Evolutionary conservation across 2,113 vertebrate species (phyloP).

Genomic region (Australoheros scitulus): DNA sequence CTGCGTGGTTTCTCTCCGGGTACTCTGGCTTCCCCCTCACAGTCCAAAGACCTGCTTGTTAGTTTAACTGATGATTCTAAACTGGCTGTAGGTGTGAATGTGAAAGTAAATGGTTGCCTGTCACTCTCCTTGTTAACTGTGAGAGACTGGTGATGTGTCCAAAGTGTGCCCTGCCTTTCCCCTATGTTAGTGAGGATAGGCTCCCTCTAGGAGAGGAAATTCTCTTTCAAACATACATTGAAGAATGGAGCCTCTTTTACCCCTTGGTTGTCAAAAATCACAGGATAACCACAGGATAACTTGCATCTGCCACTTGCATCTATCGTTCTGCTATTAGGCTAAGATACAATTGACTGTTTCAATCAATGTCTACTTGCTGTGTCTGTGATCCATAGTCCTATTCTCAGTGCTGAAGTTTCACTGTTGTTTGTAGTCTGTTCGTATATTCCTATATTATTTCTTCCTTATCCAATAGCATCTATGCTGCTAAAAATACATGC

Average conservation of each 20-base stretch:
- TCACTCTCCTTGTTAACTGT: background rate
- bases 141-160: background rate
- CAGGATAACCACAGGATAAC: background rate
- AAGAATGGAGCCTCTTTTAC: background rate
- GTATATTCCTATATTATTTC: background rate
- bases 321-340: background rate
- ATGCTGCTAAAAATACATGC: background rate
- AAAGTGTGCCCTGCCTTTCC: background rate
- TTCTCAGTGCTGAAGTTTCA: background rate
- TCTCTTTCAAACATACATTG: background rate
- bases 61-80: background rate
- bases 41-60: background rate
- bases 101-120: background rate
- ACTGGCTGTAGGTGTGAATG: background rate
- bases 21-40: background rate
- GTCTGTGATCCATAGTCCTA: background rate
- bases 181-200: background rate
- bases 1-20: background rate
- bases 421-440: background rate
- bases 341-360: background rate
- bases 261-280: background rate
- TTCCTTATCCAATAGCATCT: background rate
- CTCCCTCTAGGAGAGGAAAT: background rate
- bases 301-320: background rate
- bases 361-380: background rate